Base-by-base conservation (phyloP, 2,113 vertebrate genomes). In the Tragelaphus scriptus region DNA sequence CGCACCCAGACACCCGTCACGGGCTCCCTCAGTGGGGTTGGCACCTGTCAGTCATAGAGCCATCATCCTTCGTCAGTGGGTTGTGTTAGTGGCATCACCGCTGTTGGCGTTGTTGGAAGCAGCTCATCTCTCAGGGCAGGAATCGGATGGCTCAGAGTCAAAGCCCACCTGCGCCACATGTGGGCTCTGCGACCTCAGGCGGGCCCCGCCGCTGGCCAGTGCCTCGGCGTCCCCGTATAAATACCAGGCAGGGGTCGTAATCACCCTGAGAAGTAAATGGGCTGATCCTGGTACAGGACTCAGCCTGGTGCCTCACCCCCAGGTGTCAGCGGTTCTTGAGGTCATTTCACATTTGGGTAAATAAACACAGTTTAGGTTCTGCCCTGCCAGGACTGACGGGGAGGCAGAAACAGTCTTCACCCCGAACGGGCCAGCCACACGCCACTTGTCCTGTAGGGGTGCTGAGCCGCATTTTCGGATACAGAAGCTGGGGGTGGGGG, bases 11-110 rank as follows among this genome's bases (percentile, higher is more conserved):
- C 36, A 7, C 36, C 25, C 3, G 1, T 3, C 36, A 2, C 26
- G 0, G 16, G 56, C 56, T 21, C 56, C 16, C 0, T 47, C 84
- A 12, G 56, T 0, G 6, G 36, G 36, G 36, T 1, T 7, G 36
- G 36, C 36, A 2, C 56, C 8, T 4, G 10, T 2, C 14, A 4
- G 0, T 7, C 36, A 1, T 2, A 7, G 12, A 7, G 84, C 26
- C 36, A 1, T 7, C 26, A 0, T 3, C 16, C 56, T 47, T 7
- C 1, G 0, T 19, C 3, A 28, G 36, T 1, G 9, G 56, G 1
- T 4, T 13, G 19, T 30, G 28, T 47, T 2, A 30, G 47, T 0
- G 0, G 5, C 6, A 0, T 1, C 13, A 1, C 15, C 51, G 3
- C 28, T 0, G 6, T 32, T 15, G 14, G 36, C 1, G 0, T 17